Conservation (phyloP, 2,888 invertebrate genomes). For the Stictocephala bisonia region DNA sequence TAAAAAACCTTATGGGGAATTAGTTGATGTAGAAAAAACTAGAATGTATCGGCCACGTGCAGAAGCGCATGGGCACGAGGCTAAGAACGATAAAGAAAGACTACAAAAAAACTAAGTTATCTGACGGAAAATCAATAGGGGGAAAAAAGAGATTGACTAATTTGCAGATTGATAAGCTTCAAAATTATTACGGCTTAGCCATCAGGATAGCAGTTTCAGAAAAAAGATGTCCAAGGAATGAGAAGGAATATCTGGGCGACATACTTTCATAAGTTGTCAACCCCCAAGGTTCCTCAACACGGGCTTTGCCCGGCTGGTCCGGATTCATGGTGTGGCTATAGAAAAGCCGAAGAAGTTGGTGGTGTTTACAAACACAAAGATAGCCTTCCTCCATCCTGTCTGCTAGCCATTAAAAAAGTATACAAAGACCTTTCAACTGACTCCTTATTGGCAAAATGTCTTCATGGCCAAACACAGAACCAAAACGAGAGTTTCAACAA, state of each 20-base stretch:
- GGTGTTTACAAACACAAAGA: constrained; percentile 45
- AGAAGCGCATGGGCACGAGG: no score
- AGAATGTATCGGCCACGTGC: no score
- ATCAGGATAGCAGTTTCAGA: constrained; percentile 55
- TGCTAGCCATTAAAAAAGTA: constrained; percentile 48
- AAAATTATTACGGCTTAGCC: constrained; percentile 57
- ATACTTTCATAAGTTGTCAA: constrained; percentile 56
- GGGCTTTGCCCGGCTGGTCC: constrained; percentile 51
- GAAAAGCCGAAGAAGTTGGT: constrained; percentile 40
- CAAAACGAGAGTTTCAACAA: no score
- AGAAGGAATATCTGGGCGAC: constrained; percentile 58
- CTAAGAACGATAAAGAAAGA: constrained; percentile 41
- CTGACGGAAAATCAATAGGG: constrained; percentile 47
- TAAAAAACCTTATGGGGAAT: no score
- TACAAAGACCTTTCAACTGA: constrained; percentile 1
- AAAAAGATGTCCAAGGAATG: constrained; percentile 53
- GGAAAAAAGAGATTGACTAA: constrained; percentile 56
- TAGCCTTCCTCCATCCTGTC: constrained; percentile 25
- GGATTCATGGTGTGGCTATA: constrained; percentile 57
- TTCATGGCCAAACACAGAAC: no score
- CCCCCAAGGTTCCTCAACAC: constrained; percentile 56
- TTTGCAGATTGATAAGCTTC: constrained; percentile 55
- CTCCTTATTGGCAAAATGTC: constrained; percentile 7
- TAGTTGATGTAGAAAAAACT: no score
- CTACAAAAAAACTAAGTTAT: no score